A percentile compares a stretch with the other conserved stretches of the same genome.
phyloP scores from a whole-genome alignment of 2,888 invertebrate species.

The Arctia plantaginis region DNA sequence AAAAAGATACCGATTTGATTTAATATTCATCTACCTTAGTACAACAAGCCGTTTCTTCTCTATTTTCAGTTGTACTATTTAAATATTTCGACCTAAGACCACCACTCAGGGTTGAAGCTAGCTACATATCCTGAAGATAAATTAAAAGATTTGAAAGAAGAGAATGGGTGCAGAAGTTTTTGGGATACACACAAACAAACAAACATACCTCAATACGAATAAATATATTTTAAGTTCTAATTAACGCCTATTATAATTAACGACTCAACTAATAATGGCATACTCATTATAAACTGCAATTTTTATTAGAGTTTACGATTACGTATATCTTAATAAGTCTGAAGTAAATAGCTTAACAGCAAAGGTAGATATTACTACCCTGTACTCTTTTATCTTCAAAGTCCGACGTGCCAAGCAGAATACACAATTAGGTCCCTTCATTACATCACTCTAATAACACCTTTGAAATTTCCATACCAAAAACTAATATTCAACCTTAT shows the following conservation, averaged over 20 bases:
- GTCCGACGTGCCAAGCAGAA: constrained; percentile 74
- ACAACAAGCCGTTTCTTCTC: too few relatives aligned
- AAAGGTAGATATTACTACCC: constrained; percentile 60
- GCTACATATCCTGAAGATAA: too few relatives aligned
- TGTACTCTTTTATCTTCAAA: constrained; percentile 74
- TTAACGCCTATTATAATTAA: not conserved
- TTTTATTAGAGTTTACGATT: not conserved
- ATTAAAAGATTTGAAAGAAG: not conserved
- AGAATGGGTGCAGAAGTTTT: not conserved
- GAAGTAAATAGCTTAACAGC: constrained; percentile 59
- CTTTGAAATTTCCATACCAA: constrained; percentile 65
- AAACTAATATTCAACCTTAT: constrained; percentile 49
- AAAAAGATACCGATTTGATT: too few relatives aligned
- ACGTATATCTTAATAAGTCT: constrained; percentile 20
- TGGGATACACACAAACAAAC: not conserved
- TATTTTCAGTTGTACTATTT: too few relatives aligned
- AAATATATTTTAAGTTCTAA: not conserved
- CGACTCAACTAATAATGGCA: not conserved
- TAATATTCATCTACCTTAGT: too few relatives aligned
- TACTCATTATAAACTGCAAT: not conserved
- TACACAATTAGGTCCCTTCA: constrained; percentile 85
- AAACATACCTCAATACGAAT: not conserved
- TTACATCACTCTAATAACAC: constrained; percentile 85
- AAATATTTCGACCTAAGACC: too few relatives aligned
- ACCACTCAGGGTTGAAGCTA: too few relatives aligned